Evolutionary conservation across 2,113 vertebrate genomes (phyloP).

Genomic region (Nothobranchius furzeri): DNA sequence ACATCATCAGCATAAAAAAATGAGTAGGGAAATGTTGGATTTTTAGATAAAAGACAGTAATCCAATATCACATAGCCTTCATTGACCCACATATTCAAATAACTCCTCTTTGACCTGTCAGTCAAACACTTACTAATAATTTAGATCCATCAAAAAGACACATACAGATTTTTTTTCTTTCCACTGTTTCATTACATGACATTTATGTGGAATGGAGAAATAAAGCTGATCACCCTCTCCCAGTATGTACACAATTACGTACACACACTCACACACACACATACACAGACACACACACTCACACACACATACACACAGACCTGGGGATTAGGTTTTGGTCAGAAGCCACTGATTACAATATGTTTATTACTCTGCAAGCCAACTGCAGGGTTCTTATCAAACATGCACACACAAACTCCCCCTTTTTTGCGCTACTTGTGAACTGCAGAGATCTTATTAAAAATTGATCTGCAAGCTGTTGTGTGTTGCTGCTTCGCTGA

Average conservation of each 20-base stretch:
- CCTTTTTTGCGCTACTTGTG: slow-evolving; percentile 64
- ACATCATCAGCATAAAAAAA: neutral
- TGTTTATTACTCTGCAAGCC: slow-evolving; percentile 72
- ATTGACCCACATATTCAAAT: neutral
- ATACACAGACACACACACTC: no score
- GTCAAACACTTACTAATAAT: neutral
- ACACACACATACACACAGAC: neutral
- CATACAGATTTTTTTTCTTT: neutral
- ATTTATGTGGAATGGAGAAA: slow-evolving; percentile 5
- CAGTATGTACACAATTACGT: slow-evolving; percentile 18
- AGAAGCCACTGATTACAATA: slow-evolving; percentile 77
- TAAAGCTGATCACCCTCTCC: slow-evolving; percentile 21
- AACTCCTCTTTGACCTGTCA: neutral
- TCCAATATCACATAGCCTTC: neutral
- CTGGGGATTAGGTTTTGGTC: slow-evolving; percentile 60
- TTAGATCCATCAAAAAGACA: neutral
- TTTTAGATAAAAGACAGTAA: neutral
- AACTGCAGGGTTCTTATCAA: slow-evolving; percentile 72
- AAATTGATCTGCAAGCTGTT: slow-evolving; percentile 83
- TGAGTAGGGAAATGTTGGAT: neutral
- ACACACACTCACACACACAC: slow-evolving; percentile 12
- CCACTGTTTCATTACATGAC: slow-evolving; percentile 11
- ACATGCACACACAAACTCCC: slow-evolving; percentile 36
- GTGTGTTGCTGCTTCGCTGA: slow-evolving; percentile 73
- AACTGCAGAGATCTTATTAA: slow-evolving; percentile 80